phyloP scores from a whole-genome alignment of 2,888 invertebrate genomes.

The Clistopyga incitator region DNA sequence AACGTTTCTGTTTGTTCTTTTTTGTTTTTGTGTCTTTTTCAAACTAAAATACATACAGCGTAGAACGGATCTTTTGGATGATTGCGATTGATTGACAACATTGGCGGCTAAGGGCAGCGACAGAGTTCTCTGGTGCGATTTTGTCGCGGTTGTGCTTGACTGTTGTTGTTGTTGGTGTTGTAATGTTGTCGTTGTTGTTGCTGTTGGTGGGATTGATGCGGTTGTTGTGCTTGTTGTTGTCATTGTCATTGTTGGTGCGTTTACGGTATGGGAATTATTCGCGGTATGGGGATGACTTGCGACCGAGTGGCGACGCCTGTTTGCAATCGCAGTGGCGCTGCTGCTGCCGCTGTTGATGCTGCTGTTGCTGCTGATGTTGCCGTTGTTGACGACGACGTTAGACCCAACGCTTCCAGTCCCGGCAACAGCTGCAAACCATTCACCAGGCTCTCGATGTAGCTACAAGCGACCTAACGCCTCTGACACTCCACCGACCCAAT shows the following conservation, averaged over 20 bases:
- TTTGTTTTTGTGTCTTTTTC: too few relatives aligned
- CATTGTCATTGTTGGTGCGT: slow-evolving; percentile 77
- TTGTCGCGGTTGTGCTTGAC: slow-evolving; percentile 79
- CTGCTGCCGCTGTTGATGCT: slow-evolving; percentile 23
- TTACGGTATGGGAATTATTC: slow-evolving; percentile 82
- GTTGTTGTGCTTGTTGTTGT: slow-evolving; percentile 67
- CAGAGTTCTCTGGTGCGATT: slow-evolving; percentile 88
- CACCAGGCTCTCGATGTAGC: slow-evolving; percentile 73
- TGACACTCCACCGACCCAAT: slow-evolving; percentile 39
- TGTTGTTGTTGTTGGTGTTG: slow-evolving; percentile 74
- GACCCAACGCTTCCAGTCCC: slow-evolving; percentile 80
- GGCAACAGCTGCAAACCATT: slow-evolving; percentile 82
- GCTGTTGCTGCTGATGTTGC: slow-evolving; percentile 47
- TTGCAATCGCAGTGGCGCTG: slow-evolving; percentile 76
- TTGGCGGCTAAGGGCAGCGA: slow-evolving; percentile 88
- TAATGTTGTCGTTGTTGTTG: slow-evolving; percentile 71
- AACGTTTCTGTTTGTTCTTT: slow-evolving; percentile 21
- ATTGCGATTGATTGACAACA: slow-evolving; percentile 84
- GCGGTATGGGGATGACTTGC: slow-evolving; percentile 83
- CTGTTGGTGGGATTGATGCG: slow-evolving; percentile 70
- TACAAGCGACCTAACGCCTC: slow-evolving; percentile 52
- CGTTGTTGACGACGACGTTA: slow-evolving; percentile 75
- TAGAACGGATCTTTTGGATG: slow-evolving; percentile 84
- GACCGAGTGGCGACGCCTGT: slow-evolving; percentile 83
- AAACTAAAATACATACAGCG: slow-evolving; percentile 84